Evolutionary conservation across 2,113 vertebrate species (phyloP).

Genomic region (Ornithorhynchus anatinus): DNA sequence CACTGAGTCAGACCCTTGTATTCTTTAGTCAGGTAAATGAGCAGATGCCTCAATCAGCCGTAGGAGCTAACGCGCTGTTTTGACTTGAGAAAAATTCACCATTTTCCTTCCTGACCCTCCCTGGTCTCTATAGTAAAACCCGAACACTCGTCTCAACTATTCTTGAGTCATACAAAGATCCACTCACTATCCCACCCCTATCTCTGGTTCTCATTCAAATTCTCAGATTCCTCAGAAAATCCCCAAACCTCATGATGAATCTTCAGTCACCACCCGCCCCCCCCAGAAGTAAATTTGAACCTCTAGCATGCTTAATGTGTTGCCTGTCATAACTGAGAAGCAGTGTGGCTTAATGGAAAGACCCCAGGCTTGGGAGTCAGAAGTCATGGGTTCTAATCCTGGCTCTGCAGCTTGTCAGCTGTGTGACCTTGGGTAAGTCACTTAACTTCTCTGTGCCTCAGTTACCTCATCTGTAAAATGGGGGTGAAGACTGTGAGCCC

Average conservation of each 20-base stretch:
- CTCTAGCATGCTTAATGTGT: conserved; percentile 7
- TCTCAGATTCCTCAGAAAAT: background rate
- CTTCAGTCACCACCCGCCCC: background rate
- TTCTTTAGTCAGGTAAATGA: background rate
- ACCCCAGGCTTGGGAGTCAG: too few relatives aligned
- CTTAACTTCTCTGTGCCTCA: too few relatives aligned
- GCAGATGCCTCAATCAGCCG: background rate
- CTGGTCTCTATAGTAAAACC: too few relatives aligned
- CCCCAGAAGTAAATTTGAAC: background rate
- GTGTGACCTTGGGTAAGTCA: too few relatives aligned
- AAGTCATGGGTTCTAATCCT: too few relatives aligned
- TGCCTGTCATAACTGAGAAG: conserved; percentile 10
- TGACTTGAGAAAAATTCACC: background rate
- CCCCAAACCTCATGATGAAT: background rate
- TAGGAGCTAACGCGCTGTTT: background rate
- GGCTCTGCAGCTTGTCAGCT: too few relatives aligned
- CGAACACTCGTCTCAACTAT: too few relatives aligned
- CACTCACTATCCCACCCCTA: background rate
- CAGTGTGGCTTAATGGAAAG: too few relatives aligned
- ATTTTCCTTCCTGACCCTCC: too few relatives aligned
- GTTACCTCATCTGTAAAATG: too few relatives aligned
- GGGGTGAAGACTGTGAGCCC: too few relatives aligned
- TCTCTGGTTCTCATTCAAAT: background rate
- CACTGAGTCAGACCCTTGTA: accelerated
- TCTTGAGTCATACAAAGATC: background rate